Evolutionary conservation across 2,888 invertebrate species (phyloP).

Genomic region (Orgyia antiqua): DNA sequence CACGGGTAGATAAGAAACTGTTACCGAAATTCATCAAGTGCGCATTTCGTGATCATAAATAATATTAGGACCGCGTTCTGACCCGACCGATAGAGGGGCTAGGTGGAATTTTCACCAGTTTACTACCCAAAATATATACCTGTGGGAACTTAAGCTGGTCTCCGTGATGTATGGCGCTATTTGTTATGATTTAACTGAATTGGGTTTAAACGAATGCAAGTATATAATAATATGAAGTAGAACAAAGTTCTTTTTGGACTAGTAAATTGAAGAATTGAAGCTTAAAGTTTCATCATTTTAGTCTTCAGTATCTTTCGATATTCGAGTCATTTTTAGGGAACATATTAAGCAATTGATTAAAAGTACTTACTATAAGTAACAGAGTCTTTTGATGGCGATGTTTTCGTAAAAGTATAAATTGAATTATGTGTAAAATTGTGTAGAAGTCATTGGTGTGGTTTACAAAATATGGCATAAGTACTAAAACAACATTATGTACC

Average conservation of each 20-base stretch:
- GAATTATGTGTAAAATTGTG: too few species aligned
- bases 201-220: constrained; percentile 33
- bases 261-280: too few species aligned
- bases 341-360: too few species aligned
- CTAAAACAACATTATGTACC: too few species aligned
- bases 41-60: constrained; percentile 26
- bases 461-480: too few species aligned
- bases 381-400: too few species aligned
- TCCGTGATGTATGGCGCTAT: constrained; percentile 47
- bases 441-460: too few species aligned
- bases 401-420: too few species aligned
- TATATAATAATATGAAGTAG: constrained; percentile 19
- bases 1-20: constrained; percentile 17
- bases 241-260: constrained; percentile 8
- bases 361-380: too few species aligned
- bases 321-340: too few species aligned
- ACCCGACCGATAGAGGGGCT: constrained; percentile 28
- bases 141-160: constrained; percentile 29
- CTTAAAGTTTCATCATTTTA: too few species aligned
- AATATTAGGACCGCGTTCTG: constrained; percentile 25
- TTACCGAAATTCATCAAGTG: constrained; percentile 23
- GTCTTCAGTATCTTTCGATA: too few species aligned
- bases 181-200: constrained; percentile 58
- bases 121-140: constrained; percentile 20
- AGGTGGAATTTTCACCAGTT: constrained; percentile 31